Base-by-base conservation (phyloP, 92 coral and sea anemone genomes). In the Porites lobata region DNA sequence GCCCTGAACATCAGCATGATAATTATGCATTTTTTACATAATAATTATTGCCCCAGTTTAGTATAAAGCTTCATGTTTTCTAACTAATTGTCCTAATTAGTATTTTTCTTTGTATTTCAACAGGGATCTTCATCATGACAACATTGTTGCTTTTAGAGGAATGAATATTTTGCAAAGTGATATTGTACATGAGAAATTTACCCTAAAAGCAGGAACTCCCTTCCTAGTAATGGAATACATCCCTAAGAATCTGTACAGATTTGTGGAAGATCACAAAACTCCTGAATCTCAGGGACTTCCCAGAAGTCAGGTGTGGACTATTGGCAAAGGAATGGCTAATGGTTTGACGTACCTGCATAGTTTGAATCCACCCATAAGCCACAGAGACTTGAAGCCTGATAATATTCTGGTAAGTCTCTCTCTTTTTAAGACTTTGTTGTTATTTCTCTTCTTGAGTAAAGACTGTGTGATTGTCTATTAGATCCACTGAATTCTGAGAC, bases 61-160 rank as follows among this genome's bases (percentile, higher is more conserved):
- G 32, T 9, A 26, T 67, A 67, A 20, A 21, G 26, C 22, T 11
- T 11, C 1, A 67, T n/a, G 2, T 29, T 67, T 67, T 14, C 10
- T 21, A 8, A 19, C 26, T 10, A 22, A 26, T 67, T 14, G 10
- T 8, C 9, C 8, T 21, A 19, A 7, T 22, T 18, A 5, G 22
- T 4, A 3, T 20, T 17, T 19, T 24, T 22, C 26, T 57, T 59
- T 62, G 47, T 59, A 19, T 18, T 4, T 17, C 57, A 15, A 20
- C 87, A 97, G 99, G 73, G 98, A 95, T 80, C 92, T 97, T 65
- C 88, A 97, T 10, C 99, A 97, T 91, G 98, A 97, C 81, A 97
- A 97, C 87, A 97, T 97, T 87, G 98, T 97, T 63, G 99, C 98
- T 53, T 97, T 95, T 85, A 87, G 99, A 89, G 99, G 98, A 29